These are phyloP conservation scores for Catocala sponsa DNA, from an alignment of 2,888 invertebrate species.

Conservation along the genomic window DNA sequence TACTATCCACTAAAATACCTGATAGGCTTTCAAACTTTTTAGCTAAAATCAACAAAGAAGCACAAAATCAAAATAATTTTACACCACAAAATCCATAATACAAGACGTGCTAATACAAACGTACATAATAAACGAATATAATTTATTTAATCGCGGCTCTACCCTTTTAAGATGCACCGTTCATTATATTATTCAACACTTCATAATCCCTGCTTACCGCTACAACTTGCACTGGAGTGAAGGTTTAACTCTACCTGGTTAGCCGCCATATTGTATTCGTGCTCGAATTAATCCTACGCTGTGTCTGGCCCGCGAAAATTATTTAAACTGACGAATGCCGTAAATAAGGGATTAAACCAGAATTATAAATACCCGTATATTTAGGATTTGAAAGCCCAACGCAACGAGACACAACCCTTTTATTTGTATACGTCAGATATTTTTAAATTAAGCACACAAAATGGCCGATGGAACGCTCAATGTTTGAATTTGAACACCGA, in stretches of 20 bases:
- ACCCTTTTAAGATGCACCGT: conserved; percentile 52
- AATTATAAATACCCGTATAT: conserved; percentile 77
- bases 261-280: conserved; percentile 72
- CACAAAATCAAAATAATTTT: conserved; percentile 12
- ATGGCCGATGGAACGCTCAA: conserved; percentile 61
- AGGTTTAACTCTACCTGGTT: conserved; percentile 55
- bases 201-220: conserved; percentile 67
- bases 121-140: conserved; percentile 34
- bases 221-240: conserved; percentile 62
- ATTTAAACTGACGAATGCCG: conserved; percentile 77
- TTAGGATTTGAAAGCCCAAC: conserved; percentile 66
- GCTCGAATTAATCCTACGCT: conserved; percentile 78
- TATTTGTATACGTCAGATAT: conserved; percentile 68
- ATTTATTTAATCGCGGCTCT: conserved; percentile 44
- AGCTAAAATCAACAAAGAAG: neutral
- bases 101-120: conserved; percentile 28
- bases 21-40: too few relatives aligned
- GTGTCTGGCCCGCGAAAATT: conserved; percentile 74
- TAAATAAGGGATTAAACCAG: conserved; percentile 76
- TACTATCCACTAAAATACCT: neutral
- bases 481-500: conserved; percentile 48
- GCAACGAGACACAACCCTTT: conserved; percentile 60
- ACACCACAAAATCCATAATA: conserved; percentile 22
- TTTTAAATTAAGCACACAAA: conserved; percentile 69
- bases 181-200: conserved; percentile 63